Percentiles rank a stretch among this genome's conserved stretches.
Evolutionary conservation across 2,797 vertebrate species (phyloP).

Genomic region (Pipistrellus pygmaeus): DNA sequence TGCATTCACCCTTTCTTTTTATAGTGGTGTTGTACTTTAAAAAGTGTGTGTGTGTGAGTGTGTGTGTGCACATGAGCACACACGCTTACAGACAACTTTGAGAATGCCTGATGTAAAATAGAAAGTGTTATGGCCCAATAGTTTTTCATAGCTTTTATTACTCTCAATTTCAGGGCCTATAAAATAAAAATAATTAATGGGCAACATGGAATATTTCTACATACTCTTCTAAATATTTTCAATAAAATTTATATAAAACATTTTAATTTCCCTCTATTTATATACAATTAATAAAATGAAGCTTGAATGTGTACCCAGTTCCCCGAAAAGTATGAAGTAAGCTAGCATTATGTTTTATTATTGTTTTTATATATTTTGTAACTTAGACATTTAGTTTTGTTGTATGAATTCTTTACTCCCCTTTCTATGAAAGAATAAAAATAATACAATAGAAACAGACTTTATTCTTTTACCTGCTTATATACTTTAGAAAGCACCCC

Average conservation of each 20-base stretch:
- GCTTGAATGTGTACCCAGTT: not conserved
- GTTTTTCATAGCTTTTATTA: conserved; percentile 28
- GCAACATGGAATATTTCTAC: not conserved
- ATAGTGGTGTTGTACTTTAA: not conserved
- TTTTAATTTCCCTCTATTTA: conserved; percentile 14
- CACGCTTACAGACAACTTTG: not conserved
- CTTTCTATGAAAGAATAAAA: not conserved
- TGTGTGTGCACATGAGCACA: not conserved
- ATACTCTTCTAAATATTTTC: conserved; percentile 43
- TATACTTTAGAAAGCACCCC: not conserved
- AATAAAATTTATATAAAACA: conserved; percentile 47
- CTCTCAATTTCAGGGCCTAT: not conserved
- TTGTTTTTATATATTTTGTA: not conserved
- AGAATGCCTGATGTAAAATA: conserved; percentile 18
- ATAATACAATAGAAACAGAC: not conserved
- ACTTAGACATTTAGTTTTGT: conserved; percentile 46
- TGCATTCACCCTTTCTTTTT: not conserved
- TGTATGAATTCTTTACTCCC: conserved; percentile 22
- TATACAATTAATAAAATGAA: conserved; percentile 34
- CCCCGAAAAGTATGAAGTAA: not conserved
- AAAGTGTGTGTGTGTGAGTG: not conserved
- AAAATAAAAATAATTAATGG: conserved; percentile 29
- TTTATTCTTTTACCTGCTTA: not conserved
- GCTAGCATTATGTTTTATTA: not conserved
- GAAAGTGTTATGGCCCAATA: not conserved